Percentiles rank a stretch among this genome's conserved stretches.
Conservation (phyloP, 1,140 invertebrate species). For the Nasonia giraulti region DNA sequence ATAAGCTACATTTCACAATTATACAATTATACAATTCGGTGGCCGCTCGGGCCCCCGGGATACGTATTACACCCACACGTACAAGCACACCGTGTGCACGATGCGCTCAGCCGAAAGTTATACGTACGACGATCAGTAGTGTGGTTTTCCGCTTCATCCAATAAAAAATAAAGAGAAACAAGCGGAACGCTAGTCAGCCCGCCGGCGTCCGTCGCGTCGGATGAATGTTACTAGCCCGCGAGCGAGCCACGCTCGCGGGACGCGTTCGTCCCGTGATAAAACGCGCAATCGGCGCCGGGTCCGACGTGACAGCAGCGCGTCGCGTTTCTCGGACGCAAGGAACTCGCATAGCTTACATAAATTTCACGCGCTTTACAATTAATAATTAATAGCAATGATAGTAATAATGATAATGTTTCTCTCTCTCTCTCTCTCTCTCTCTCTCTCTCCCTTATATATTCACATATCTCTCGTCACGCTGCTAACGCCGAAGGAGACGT, state of each 20-base stretch:
- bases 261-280: not conserved
- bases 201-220: not conserved
- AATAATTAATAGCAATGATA: conserved; percentile 18
- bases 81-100: not conserved
- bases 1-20: conserved; percentile 42
- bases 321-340: conserved; percentile 3
- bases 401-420: not conserved
- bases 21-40: not conserved
- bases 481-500: not conserved
- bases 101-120: not conserved
- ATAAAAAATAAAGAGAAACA: not conserved
- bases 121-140: not conserved
- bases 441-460: not conserved
- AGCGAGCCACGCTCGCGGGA: not conserved
- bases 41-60: not conserved
- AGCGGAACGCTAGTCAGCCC: not conserved
- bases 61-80: not conserved
- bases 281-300: not conserved
- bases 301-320: not conserved
- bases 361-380: not conserved
- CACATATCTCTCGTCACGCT: not conserved
- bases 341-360: conserved; percentile 39
- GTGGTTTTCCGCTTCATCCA: not conserved
- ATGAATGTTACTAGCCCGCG: not conserved
- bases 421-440: too few species aligned